phyloP scores from a whole-genome alignment of 2,888 invertebrate genomes.

The Euzophera pinguis region DNA sequence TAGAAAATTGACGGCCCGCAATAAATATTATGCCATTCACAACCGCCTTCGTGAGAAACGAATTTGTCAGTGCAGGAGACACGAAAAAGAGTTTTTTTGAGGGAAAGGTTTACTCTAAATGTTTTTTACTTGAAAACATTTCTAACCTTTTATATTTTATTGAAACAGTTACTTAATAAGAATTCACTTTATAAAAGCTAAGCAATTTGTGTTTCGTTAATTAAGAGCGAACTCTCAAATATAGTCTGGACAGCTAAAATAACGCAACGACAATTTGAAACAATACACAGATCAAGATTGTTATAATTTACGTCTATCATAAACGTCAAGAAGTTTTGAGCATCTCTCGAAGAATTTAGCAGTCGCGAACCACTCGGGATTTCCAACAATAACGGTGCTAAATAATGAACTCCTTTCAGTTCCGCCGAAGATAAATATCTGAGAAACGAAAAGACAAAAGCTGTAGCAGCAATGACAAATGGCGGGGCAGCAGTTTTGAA shows the following conservation, averaged over 20 bases:
- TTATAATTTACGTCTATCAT: constrained; percentile 11
- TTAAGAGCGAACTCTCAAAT: not conserved
- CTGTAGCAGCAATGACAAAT: constrained; percentile 42
- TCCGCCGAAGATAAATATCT: constrained; percentile 42
- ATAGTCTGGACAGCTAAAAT: not conserved
- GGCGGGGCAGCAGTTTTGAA: constrained; percentile 30
- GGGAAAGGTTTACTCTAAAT: not conserved
- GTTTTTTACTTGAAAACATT: constrained; percentile 2
- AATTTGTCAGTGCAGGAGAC: constrained; percentile 22
- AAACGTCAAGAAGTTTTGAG: constrained; percentile 10
- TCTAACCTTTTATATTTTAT: not conserved
- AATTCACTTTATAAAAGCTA: not conserved
- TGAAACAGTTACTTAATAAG: not conserved
- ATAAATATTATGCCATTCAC: constrained; percentile 52
- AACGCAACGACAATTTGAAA: not conserved
- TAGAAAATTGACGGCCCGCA: constrained; percentile 57
- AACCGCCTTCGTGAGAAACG: constrained; percentile 39
- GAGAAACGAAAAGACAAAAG: constrained; percentile 44
- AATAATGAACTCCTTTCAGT: constrained; percentile 39
- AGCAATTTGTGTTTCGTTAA: not conserved
- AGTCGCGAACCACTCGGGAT: constrained; percentile 13
- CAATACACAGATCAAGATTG: not conserved
- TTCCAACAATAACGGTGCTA: constrained; percentile 28
- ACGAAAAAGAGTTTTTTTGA: not conserved
- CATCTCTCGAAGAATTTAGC: constrained; percentile 12